Conservation (phyloP, 1,140 invertebrate genomes). For the Trachymyrmex septentrionalis region DNA sequence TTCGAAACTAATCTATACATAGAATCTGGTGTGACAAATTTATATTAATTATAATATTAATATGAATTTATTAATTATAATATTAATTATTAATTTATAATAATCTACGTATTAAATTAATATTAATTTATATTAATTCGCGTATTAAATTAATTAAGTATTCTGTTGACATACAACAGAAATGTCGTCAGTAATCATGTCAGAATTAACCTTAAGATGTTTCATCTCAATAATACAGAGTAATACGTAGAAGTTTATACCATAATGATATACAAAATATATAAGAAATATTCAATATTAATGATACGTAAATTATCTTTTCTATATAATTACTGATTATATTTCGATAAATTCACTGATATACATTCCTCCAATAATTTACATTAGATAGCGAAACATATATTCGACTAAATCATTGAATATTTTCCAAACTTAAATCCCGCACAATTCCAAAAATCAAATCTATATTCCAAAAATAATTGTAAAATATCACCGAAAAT, state of each 20-base stretch:
- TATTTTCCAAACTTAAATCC: neutral
- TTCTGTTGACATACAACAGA: neutral
- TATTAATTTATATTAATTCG: slow-evolving; percentile 1
- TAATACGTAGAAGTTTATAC: neutral
- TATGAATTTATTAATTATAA: neutral
- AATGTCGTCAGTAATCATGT: neutral
- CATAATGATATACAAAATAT: neutral
- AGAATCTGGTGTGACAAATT: neutral
- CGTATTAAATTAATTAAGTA: slow-evolving; percentile 10
- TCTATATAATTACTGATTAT: too few relatives aligned
- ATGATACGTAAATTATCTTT: slow-evolving; percentile 3
- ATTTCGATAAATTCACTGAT: neutral
- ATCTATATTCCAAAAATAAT: neutral
- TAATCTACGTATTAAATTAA: neutral
- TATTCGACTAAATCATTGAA: neutral
- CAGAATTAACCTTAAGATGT: slow-evolving; percentile 9
- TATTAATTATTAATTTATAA: neutral
- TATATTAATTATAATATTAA: neutral
- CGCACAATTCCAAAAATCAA: neutral
- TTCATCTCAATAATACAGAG: slow-evolving; percentile 1
- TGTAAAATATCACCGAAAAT: neutral
- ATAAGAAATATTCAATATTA: neutral
- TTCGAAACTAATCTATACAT: neutral
- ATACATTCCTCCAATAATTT: neutral
- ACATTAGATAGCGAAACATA: neutral